Evolutionary conservation across 2,797 vertebrate genomes (phyloP).

Genomic region (Sebastes steindachneri): DNA sequence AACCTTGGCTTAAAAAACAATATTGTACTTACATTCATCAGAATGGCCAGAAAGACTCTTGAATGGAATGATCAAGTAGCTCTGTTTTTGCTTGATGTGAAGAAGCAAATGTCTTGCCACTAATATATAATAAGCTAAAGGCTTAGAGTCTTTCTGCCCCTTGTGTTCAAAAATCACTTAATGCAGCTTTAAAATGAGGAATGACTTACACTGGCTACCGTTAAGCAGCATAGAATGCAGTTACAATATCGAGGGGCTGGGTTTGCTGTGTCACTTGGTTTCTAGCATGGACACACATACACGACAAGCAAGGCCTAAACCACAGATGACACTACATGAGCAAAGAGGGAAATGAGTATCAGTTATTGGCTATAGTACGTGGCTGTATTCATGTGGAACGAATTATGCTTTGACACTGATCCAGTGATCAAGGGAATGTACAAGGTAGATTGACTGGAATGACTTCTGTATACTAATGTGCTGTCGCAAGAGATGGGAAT

Average conservation of each 20-base stretch:
- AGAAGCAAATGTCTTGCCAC: background rate
- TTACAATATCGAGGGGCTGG: slow-evolving; percentile 64
- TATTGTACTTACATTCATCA: slow-evolving; percentile 39
- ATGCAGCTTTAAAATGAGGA: slow-evolving; percentile 62
- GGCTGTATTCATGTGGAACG: slow-evolving; percentile 33
- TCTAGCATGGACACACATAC: slow-evolving; percentile 38
- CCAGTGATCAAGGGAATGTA: slow-evolving; percentile 49
- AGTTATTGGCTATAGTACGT: slow-evolving; percentile 39
- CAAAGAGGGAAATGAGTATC: slow-evolving; percentile 42
- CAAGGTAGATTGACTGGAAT: slow-evolving; percentile 44
- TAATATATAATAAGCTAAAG: slow-evolving; percentile 1
- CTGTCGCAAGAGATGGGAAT: slow-evolving; percentile 19
- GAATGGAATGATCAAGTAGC: background rate
- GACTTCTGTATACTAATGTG: slow-evolving; percentile 21
- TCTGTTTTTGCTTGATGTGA: slow-evolving; percentile 18
- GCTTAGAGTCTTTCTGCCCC: background rate
- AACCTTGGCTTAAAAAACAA: slow-evolving; percentile 23
- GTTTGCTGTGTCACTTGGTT: slow-evolving; percentile 57
- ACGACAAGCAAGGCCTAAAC: slow-evolving; percentile 59
- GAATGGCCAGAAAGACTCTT: slow-evolving; percentile 15
- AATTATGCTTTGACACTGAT: slow-evolving; percentile 30
- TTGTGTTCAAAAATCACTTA: slow-evolving; percentile 27
- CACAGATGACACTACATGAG: slow-evolving; percentile 53
- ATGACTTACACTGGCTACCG: slow-evolving; percentile 37
- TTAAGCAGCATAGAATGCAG: slow-evolving; percentile 57